Percentiles rank a stretch among this genome's conserved stretches.
Conservation (phyloP, 2,797 vertebrate genomes). For the Hippoglossus hippoglossus region DNA sequence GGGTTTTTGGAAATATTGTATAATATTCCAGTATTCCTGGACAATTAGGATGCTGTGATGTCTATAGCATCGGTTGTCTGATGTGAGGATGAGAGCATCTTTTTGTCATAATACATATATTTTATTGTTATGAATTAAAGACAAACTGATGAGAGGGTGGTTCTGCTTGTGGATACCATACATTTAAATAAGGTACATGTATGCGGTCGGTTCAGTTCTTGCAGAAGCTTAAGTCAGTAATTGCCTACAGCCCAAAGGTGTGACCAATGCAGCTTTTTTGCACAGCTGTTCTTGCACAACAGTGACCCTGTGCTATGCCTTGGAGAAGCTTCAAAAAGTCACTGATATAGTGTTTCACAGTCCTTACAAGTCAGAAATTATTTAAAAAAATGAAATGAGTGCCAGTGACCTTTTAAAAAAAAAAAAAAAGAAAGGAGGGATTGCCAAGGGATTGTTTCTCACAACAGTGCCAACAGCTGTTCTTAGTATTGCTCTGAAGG, state of each 20-base stretch:
- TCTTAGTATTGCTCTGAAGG: slow-evolving; percentile 65
- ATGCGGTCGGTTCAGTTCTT: slow-evolving; percentile 21
- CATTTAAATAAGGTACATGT: slow-evolving; percentile 12
- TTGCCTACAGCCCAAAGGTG: slow-evolving; percentile 58
- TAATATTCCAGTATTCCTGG: slow-evolving; percentile 4
- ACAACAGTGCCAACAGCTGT: slow-evolving; percentile 74
- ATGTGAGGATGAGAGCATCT: not conserved
- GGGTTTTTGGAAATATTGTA: not conserved
- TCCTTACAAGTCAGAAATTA: slow-evolving; percentile 74
- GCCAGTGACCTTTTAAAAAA: slow-evolving; percentile 73
- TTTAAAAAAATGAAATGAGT: slow-evolving; percentile 71
- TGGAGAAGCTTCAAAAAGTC: slow-evolving; percentile 71
- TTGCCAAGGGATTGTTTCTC: slow-evolving; percentile 67
- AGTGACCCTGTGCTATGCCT: slow-evolving; percentile 45
- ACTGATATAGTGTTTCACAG: slow-evolving; percentile 77
- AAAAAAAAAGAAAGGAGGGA: slow-evolving; percentile 11
- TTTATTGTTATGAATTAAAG: not conserved
- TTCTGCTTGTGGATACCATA: not conserved
- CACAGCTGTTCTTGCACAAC: slow-evolving; percentile 67
- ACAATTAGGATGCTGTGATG: not conserved
- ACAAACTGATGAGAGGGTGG: not conserved
- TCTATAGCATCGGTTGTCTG: not conserved
- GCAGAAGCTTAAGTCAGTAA: slow-evolving; percentile 14
- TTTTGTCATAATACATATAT: not conserved
- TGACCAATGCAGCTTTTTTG: slow-evolving; percentile 68